These are phyloP conservation scores for Lasiurus borealis DNA, from an alignment of 2,113 vertebrate species.

Conservation along the genomic window DNA sequence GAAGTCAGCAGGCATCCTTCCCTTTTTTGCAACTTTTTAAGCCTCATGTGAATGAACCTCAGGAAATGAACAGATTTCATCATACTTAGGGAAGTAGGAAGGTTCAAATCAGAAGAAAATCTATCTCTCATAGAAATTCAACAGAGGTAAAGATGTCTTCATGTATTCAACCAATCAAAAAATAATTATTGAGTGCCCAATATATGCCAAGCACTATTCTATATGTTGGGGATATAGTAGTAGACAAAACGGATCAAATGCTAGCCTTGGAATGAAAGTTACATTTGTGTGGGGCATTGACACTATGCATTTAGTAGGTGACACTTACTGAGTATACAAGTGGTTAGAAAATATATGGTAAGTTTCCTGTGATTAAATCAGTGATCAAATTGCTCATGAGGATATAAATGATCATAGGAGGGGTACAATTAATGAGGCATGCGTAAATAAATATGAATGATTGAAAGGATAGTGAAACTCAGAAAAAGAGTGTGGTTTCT, in stretches of 20 bases:
- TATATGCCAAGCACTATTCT: not conserved
- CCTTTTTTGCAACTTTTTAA: conserved; percentile 53
- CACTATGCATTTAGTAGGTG: not conserved
- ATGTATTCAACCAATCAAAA: not conserved
- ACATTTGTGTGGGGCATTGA: not conserved
- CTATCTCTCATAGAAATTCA: not conserved
- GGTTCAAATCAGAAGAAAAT: not conserved
- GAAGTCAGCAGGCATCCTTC: conserved; percentile 50
- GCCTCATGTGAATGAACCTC: conserved; percentile 21
- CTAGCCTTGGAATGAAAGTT: not conserved
- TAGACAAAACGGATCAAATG: not conserved
- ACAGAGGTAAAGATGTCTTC: not conserved
- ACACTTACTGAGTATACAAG: conserved; percentile 5
- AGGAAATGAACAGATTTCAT: conserved; percentile 63
- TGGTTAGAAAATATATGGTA: not conserved
- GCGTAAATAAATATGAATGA: not conserved
- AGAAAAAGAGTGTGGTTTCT: conserved; percentile 16
- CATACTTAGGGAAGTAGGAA: conserved; percentile 30
- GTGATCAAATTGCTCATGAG: not conserved
- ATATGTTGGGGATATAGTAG: not conserved
- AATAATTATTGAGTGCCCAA: not conserved
- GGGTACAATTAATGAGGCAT: not conserved
- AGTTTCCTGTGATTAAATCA: conserved; percentile 15
- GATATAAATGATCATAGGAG: not conserved
- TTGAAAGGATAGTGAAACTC: not conserved